Conservation (phyloP, 2,797 vertebrate species). For the Dipus sagitta region DNA sequence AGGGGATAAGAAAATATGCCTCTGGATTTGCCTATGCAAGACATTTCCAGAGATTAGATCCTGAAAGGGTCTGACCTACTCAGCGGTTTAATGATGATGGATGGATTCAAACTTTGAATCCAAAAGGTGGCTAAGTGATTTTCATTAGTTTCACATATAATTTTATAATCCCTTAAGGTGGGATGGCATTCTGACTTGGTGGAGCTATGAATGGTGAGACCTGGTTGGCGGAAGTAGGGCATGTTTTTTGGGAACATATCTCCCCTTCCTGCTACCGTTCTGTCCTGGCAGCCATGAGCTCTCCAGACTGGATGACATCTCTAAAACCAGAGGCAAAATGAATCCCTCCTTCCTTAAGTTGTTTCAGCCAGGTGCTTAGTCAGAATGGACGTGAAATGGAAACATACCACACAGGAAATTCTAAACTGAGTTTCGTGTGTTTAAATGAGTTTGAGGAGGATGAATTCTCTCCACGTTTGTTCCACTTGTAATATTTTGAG, state of each 20-base stretch:
- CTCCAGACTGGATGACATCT: not conserved
- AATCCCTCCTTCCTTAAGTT: no score
- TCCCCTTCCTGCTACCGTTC: not conserved
- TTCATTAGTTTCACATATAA: constrained; percentile 26
- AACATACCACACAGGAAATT: not conserved
- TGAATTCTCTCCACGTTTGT: not conserved
- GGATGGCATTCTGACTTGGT: not conserved
- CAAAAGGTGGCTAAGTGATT: constrained; percentile 1
- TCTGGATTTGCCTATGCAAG: not conserved
- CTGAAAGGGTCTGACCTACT: not conserved
- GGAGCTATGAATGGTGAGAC: not conserved
- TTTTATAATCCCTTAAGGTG: not conserved
- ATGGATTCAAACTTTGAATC: not conserved
- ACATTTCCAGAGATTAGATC: not conserved
- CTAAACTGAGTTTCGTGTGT: not conserved
- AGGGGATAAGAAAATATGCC: not conserved
- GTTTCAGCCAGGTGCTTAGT: no score
- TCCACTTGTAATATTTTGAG: not conserved
- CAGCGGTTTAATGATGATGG: not conserved
- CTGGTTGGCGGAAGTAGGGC: no score
- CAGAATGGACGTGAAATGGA: not conserved
- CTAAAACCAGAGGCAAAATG: not conserved
- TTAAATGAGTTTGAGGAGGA: not conserved
- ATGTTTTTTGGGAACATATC: no score
- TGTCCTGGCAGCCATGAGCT: not conserved